Percentiles rank a stretch among this genome's conserved stretches.
These are phyloP conservation scores for Eunapius fragilis DNA, from an alignment of 37 sponge, comb jelly and placozoan genomes.

Conservation along the genomic window DNA sequence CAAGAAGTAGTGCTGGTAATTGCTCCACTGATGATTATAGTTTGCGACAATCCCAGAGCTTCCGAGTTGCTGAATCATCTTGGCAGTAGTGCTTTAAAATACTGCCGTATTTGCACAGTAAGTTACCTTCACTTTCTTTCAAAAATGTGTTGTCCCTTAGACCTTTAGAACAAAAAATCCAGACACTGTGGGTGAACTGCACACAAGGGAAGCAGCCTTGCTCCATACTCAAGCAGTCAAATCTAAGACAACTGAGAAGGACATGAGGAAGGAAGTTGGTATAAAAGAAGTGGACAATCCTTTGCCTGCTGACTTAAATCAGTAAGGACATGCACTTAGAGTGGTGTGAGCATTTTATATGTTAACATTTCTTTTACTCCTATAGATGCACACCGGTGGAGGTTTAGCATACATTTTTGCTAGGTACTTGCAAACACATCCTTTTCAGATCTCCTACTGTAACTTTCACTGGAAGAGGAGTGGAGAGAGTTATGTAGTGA, in stretches of 20 bases:
- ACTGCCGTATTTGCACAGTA: constrained; percentile 11
- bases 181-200: no score
- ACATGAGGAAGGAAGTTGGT: not conserved
- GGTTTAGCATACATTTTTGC: constrained; percentile 40
- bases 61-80: constrained; percentile 32
- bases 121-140: constrained; percentile 1
- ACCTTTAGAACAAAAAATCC: not conserved
- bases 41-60: constrained; percentile 26
- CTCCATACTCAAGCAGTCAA: no score
- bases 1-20: constrained; percentile 25
- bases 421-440: constrained; percentile 49
- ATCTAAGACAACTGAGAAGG: not conserved
- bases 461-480: not conserved
- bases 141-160: not conserved
- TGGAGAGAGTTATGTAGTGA: not conserved
- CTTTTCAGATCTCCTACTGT: constrained; percentile 22
- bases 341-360: not conserved
- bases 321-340: not conserved
- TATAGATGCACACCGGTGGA: constrained; percentile 52
- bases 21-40: constrained; percentile 20
- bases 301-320: not conserved
- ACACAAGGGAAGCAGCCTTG: no score
- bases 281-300: not conserved
- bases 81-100: not conserved
- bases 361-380: not conserved